Conservation (phyloP, 2,113 vertebrate species). For the Hippocampus guttulatus region DNA sequence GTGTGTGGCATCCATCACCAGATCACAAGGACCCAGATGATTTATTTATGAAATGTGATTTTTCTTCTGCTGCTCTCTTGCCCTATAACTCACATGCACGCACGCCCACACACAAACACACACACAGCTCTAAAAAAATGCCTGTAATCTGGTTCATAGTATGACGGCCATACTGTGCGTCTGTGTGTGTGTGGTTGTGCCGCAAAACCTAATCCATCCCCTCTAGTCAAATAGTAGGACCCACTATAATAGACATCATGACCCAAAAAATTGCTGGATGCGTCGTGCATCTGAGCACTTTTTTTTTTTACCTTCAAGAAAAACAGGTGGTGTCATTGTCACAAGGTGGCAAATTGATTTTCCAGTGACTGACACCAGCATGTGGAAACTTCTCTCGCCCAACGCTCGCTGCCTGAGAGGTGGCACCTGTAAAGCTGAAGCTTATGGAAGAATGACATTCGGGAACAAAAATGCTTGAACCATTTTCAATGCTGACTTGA, state of each 20-base stretch:
- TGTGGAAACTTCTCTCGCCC: background rate
- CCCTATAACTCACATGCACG: background rate
- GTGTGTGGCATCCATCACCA: conserved; percentile 22
- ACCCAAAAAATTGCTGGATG: background rate
- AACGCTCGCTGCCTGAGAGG: background rate
- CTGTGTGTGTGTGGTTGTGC: conserved; percentile 2
- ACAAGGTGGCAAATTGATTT: background rate
- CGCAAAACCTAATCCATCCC: background rate
- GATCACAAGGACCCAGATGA: conserved; percentile 52
- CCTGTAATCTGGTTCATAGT: conserved; percentile 4
- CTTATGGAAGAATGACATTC: background rate
- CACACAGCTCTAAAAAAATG: conserved; percentile 43
- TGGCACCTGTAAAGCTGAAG: background rate
- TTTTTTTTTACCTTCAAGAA: background rate
- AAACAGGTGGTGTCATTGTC: background rate
- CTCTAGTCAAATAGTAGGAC: background rate
- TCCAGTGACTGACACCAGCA: background rate
- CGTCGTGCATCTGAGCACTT: background rate
- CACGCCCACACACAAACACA: conserved; percentile 8
- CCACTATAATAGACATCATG: background rate
- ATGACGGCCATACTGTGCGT: conserved; percentile 7
- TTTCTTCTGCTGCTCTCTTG: conserved; percentile 53
- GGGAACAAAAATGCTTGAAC: background rate
- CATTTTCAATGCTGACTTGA: background rate
- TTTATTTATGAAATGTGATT: conserved; percentile 70